These are phyloP conservation scores for Scaptomyza montana DNA, from an alignment of 1,140 invertebrate species.

Conservation along the genomic window DNA sequence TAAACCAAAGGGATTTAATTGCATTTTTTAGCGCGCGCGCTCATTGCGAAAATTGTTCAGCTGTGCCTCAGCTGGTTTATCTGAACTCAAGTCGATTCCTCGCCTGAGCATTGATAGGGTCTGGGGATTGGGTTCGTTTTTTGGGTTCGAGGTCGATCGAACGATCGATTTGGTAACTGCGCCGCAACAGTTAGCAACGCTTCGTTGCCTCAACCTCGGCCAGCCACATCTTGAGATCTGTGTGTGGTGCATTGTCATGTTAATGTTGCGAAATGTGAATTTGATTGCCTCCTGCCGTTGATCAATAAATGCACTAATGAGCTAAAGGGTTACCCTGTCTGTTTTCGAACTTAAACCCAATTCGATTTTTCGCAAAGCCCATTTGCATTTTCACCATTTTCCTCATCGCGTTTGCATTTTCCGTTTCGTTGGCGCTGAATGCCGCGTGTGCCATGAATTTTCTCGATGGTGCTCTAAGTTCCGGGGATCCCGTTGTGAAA, in stretches of 20 bases:
- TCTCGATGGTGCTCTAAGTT: conserved; percentile 22
- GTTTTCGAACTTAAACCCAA: neutral
- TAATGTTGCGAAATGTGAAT: conserved; percentile 76
- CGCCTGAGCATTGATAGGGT: conserved; percentile 38
- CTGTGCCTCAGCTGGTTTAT: conserved; percentile 47
- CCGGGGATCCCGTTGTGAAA: conserved; percentile 53
- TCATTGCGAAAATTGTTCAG: conserved; percentile 69
- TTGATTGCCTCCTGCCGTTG: conserved; percentile 73
- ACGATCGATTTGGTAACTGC: conserved; percentile 48
- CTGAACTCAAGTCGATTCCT: conserved; percentile 15
- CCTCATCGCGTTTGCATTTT: conserved; percentile 54
- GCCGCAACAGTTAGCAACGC: conserved; percentile 66
- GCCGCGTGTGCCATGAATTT: conserved; percentile 69
- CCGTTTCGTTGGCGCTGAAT: conserved; percentile 77
- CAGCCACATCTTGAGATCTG: conserved; percentile 34
- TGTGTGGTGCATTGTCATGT: conserved; percentile 62
- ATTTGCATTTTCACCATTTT: conserved; percentile 63
- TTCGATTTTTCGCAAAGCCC: conserved; percentile 38
- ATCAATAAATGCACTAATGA: conserved; percentile 74
- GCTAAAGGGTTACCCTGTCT: conserved; percentile 44
- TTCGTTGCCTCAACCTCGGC: conserved; percentile 41
- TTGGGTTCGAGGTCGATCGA: conserved; percentile 28
- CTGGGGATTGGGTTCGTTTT: conserved; percentile 14
- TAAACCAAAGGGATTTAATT: conserved; percentile 65
- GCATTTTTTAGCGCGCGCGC: conserved; percentile 80